Conservation (phyloP, 37 sponge, comb jelly and placozoan species). For the Bolinopsis microptera region DNA sequence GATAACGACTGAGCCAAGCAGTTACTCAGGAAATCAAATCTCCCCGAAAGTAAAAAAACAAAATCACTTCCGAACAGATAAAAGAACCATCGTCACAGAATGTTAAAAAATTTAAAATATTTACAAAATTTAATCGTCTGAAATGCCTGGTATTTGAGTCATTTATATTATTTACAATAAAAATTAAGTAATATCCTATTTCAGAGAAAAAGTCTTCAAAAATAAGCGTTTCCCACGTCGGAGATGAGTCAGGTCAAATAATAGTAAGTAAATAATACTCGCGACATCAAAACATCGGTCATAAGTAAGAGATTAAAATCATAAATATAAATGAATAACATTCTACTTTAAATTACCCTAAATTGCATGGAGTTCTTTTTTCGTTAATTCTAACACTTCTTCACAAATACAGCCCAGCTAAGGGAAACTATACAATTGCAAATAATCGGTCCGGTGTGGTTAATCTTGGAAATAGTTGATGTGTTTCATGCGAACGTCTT, state of each 20-base stretch:
- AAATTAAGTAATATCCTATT: not conserved
- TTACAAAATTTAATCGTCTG: not conserved
- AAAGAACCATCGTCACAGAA: no score
- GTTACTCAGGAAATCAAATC: no score
- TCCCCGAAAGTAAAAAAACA: no score
- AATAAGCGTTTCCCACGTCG: no score
- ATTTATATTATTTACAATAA: not conserved
- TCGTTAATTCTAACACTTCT: not conserved
- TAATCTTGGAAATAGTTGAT: conserved; percentile 39
- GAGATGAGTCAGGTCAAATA: no score
- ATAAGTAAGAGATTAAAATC: not conserved
- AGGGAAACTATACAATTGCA: not conserved
- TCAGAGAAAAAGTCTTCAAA: no score
- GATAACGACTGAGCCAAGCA: no score
- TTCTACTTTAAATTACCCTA: not conserved
- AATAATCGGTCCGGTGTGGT: not conserved
- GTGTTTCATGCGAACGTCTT: conserved; percentile 19
- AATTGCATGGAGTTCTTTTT: not conserved
- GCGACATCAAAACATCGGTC: not conserved
- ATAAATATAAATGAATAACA: not conserved
- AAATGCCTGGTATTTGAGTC: not conserved
- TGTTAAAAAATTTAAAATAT: not conserved
- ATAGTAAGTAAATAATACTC: not conserved
- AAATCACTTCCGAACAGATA: no score
- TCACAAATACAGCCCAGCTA: not conserved